Conservation (phyloP, 1,140 invertebrate genomes). For the Riptortus pedestris region DNA sequence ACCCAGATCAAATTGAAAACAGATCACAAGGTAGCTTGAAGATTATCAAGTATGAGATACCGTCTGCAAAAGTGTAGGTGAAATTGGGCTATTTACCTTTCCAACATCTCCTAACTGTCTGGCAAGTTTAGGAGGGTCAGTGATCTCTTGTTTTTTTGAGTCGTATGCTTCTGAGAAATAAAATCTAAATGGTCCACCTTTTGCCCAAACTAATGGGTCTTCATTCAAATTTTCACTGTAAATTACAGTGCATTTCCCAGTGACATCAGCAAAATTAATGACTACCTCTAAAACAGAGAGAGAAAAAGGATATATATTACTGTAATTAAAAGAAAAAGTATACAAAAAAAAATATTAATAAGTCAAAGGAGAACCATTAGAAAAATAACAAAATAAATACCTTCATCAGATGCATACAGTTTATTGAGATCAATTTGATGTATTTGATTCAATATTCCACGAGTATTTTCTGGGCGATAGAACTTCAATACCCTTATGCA, state of each 20-base stretch:
- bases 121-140: constrained; percentile 50
- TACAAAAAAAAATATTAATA: background rate
- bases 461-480: constrained; percentile 69
- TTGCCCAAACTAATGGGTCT: constrained; percentile 49
- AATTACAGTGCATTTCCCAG: constrained; percentile 52
- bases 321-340: background rate
- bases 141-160: constrained; percentile 44
- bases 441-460: constrained; percentile 39
- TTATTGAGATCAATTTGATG: constrained; percentile 60
- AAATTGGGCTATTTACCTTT: too few relatives aligned
- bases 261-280: constrained; percentile 43
- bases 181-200: constrained; percentile 54
- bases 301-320: background rate
- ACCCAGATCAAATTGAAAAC: too few relatives aligned
- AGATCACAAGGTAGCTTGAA: too few relatives aligned
- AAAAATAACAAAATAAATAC: constrained; percentile 35
- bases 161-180: constrained; percentile 66
- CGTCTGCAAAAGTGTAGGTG: too few relatives aligned
- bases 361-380: background rate
- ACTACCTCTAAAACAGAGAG: constrained; percentile 40
- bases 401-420: constrained; percentile 67
- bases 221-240: constrained; percentile 46
- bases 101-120: constrained; percentile 46
- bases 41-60: too few relatives aligned
- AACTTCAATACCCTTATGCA: constrained; percentile 57